These are phyloP conservation scores for Hydraecia micacea DNA, from an alignment of 2,888 invertebrate genomes.

Conservation along the genomic window DNA sequence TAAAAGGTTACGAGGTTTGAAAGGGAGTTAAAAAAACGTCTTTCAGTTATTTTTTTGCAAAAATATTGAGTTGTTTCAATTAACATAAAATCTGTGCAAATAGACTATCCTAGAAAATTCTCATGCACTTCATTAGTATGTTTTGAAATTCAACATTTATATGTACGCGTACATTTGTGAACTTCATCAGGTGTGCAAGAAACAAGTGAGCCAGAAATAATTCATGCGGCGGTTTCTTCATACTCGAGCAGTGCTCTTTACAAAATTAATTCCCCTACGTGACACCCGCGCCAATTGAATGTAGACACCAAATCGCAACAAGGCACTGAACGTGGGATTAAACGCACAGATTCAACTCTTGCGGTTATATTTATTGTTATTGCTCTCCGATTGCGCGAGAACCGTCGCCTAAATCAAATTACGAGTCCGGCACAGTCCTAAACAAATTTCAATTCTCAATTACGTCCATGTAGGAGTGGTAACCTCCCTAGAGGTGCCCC, in stretches of 20 bases:
- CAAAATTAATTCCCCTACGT: constrained; percentile 73
- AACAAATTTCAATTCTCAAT: constrained; percentile 90
- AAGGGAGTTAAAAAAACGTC: background rate
- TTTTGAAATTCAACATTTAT: constrained; percentile 20
- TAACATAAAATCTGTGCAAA: background rate
- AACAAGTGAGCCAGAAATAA: constrained; percentile 65
- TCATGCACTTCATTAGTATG: constrained; percentile 25
- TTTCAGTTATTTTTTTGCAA: background rate
- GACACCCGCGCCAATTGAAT: constrained; percentile 65
- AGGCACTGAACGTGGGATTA: constrained; percentile 73
- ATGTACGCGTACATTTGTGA: constrained; percentile 39
- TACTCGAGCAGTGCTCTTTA: constrained; percentile 71
- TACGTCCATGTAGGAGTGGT: constrained; percentile 83
- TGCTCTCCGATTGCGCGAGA: constrained; percentile 81
- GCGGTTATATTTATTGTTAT: constrained; percentile 86
- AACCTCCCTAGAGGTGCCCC: constrained; percentile 81
- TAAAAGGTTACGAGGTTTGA: background rate
- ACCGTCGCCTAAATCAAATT: constrained; percentile 86
- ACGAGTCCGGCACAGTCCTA: constrained; percentile 85
- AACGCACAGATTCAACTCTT: constrained; percentile 77
- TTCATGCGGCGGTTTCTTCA: constrained; percentile 63
- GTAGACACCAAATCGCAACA: constrained; percentile 69
- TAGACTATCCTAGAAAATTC: constrained; percentile 12
- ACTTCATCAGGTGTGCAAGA: constrained; percentile 64
- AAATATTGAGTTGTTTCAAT: background rate